A percentile compares a stretch with the other conserved stretches of the same genome.
Conservation (phyloP, 2,797 vertebrate species). For the Tokudaia muenninki region DNA sequence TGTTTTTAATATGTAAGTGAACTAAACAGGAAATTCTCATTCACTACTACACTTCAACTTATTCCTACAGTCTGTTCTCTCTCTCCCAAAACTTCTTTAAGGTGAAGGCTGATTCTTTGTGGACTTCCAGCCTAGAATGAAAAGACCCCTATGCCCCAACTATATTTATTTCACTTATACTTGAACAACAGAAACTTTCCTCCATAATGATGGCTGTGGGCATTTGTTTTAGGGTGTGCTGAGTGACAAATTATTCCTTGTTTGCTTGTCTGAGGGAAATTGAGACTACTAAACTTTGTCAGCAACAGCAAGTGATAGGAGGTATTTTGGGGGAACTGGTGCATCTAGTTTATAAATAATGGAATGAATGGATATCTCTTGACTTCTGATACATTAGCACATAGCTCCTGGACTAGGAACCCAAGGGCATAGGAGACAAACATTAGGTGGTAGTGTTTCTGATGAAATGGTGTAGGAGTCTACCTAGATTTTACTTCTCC, state of each 20-base stretch:
- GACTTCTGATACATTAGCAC: background rate
- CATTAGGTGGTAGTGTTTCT: conserved; percentile 9
- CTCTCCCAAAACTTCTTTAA: conserved; percentile 2
- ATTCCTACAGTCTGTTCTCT: background rate
- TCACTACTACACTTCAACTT: background rate
- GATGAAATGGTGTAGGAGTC: background rate
- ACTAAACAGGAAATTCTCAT: background rate
- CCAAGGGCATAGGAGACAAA: background rate
- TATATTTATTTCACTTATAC: background rate
- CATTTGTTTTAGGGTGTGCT: background rate
- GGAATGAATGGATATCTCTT: background rate
- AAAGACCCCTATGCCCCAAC: background rate
- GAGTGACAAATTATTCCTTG: background rate
- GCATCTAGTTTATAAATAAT: background rate
- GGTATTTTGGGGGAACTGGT: background rate
- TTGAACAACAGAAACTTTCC: background rate
- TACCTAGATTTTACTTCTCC: background rate
- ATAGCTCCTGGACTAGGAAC: background rate
- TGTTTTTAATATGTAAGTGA: conserved; percentile 43
- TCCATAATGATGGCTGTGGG: background rate
- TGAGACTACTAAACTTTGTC: background rate
- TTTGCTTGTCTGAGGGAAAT: background rate
- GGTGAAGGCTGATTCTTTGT: background rate
- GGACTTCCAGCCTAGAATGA: background rate
- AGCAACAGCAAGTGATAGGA: background rate